Conservation (phyloP, 2,888 invertebrate genomes). For the Cordylochernes scorpioides region DNA sequence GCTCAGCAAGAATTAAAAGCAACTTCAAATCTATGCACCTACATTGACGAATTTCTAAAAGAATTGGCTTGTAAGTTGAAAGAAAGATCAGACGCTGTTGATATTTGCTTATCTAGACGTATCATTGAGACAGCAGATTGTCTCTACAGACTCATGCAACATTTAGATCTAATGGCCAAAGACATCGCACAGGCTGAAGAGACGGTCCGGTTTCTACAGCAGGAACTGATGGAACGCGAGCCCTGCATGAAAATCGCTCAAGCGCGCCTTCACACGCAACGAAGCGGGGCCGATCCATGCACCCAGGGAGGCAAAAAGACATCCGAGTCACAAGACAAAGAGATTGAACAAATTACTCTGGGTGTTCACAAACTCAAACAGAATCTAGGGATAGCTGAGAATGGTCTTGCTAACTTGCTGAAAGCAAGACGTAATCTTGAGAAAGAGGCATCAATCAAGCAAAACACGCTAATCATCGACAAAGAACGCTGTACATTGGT, state of each 20-base stretch:
- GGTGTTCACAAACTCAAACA: conserved; percentile 20
- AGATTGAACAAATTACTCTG: too few species aligned
- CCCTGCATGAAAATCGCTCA: conserved; percentile 61
- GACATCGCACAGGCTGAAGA: too few species aligned
- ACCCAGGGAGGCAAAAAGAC: too few species aligned
- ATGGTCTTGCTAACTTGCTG: conserved; percentile 28
- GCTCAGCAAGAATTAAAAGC: conserved; percentile 46
- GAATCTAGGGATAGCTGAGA: conserved; percentile 38
- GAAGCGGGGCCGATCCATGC: too few species aligned
- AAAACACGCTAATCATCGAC: conserved; percentile 40
- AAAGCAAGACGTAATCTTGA: conserved; percentile 34
- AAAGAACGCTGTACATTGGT: conserved; percentile 36
- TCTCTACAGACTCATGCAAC: conserved; percentile 35
- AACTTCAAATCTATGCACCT: conserved; percentile 38
- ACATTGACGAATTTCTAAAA: conserved; percentile 40
- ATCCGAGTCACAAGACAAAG: too few species aligned
- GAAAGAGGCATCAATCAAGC: conserved; percentile 38
- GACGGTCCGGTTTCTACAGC: conserved; percentile 38
- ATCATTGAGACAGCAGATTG: conserved; percentile 49
- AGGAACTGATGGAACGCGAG: conserved; percentile 44
- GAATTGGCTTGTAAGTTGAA: conserved; percentile 52
- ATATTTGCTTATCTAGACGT: conserved; percentile 42
- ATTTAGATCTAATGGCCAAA: conserved; percentile 32
- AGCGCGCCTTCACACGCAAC: conserved; percentile 53
- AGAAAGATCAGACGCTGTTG: conserved; percentile 52